Base-by-base conservation (phyloP, 1,140 invertebrate genomes). In the Heliconius melpomene region DNA sequence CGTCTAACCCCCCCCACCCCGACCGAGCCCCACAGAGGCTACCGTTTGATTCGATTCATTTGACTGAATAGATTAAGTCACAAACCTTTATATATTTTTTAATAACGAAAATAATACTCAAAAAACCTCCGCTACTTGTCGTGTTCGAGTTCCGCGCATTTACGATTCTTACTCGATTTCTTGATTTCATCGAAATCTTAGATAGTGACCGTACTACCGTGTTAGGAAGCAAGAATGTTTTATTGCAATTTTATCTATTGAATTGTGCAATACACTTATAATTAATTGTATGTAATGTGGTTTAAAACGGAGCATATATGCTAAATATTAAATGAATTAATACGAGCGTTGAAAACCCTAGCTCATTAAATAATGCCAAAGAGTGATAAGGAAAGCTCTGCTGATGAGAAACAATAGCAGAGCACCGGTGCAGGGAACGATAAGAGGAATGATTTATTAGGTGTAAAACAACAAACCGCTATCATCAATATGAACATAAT, bases 61-160 rank as follows among this genome's bases (percentile, higher is more conserved):
- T 90, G 93, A 94, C 93, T 94, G 93, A 94, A 89, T 94, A 94
- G 93, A 90, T 93, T 94, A 94, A 92, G 90, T 92, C 90, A 88
- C 90, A 90, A 90, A 81, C 90, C 87, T 89, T 85, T 90, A 80
- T 84, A 76, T 46, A 80, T 38, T 80, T 77, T 84, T 77, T 82
- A 87, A 83, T 89, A 83, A 83, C 85, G 78, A 87, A 87, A 84
- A 84, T 87, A 92, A 92, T 92, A 92, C 91, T 92, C 91, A 88
- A 29, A 82, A 86, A 77, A 84, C 84, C 81, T 84, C 74, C 80
- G 77, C 76, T 82, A 82, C 83, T 83, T 84, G 83, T 84, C 82
- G 81, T 86, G 80, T 81, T 83, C 72, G 75, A 70, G 74, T 75
- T 75, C 72, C 77, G 74, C 74, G 80, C 81, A 78, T 83, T 84